Base-by-base conservation (phyloP, 53 echinoderm and acorn worm species). In the Hippasteria phrygiana region DNA sequence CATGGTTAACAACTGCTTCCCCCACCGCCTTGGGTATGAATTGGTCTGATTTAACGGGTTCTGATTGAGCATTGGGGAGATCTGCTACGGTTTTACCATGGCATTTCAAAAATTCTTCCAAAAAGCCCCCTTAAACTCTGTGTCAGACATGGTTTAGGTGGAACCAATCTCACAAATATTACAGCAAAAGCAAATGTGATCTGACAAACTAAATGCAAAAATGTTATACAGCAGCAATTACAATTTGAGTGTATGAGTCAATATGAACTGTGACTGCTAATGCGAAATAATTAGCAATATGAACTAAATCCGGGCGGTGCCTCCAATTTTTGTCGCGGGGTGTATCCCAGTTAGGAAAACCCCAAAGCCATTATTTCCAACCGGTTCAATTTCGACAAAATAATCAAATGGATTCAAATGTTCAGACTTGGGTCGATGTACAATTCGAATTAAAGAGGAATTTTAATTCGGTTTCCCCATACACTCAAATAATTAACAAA, bases 1-100 rank as follows among this genome's bases (percentile, higher is more conserved):
- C 42, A 37, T 36, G 20, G 22, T 47, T 43, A 3, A 43, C 26
- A n/a, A 43, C 74, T 24, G 74, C 17, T 27, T 20, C 17, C 70
- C 22, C 38, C 56, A 24, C 56, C 56, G 9, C 24, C 22, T 56
- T 56, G 56, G 22, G 22, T 56, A 56, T 18, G 26, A 35, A 37
- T 14, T 33, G 34, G 36, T 34, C 36, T 3, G 36, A 67, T 35
- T 32, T 35, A 1, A 13, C 16, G 11, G 67, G 13, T 1, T 8
- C 32, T 3, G 38, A 9, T 17, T 13, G 29, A 64, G 74, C 32
- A 42, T 48, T 35, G 42, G 82, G 67, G 3, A 91, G 22, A 3
- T 87, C 91, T 0, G 39, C 71, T 10, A 91, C 54, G 34, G 91
- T 67, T 39, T 91, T 87, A n/a, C 66, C 71, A 53, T 91, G 78